These are phyloP conservation scores for Rhamnusium bicolor DNA, from an alignment of 2,888 invertebrate species.

Conservation along the genomic window DNA sequence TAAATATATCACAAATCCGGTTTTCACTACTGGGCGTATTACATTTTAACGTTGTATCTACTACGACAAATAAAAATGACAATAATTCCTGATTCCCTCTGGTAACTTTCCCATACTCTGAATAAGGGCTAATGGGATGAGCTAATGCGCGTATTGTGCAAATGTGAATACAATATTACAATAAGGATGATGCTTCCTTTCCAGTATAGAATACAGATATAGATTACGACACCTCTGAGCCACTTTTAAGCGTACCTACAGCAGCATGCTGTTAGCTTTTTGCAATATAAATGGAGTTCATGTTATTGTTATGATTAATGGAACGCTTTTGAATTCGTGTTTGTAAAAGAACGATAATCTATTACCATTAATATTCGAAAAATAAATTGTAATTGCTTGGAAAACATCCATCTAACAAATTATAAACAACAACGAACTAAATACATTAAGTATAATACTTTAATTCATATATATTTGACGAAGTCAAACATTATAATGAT, in stretches of 20 bases:
- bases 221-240: conserved; percentile 21
- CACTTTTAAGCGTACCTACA: conserved; percentile 6
- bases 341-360: neutral
- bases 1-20: neutral
- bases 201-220: conserved; percentile 25
- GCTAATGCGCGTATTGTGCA: conserved; percentile 24
- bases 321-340: neutral
- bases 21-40: neutral
- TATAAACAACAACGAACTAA: neutral
- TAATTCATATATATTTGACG: no score
- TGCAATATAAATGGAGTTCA: neutral
- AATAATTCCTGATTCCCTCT: conserved; percentile 7
- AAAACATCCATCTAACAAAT: neutral
- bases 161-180: conserved; percentile 15
- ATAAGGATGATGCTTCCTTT: conserved; percentile 28
- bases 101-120: conserved; percentile 18
- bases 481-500: no score
- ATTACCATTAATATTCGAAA: neutral
- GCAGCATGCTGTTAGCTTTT: neutral
- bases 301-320: neutral
- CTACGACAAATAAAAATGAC: neutral
- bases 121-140: conserved; percentile 26
- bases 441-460: neutral
- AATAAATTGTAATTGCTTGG: neutral
- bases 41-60: neutral